These are phyloP conservation scores for Drosophila borborema DNA, from an alignment of 2,888 invertebrate genomes.

Conservation along the genomic window DNA sequence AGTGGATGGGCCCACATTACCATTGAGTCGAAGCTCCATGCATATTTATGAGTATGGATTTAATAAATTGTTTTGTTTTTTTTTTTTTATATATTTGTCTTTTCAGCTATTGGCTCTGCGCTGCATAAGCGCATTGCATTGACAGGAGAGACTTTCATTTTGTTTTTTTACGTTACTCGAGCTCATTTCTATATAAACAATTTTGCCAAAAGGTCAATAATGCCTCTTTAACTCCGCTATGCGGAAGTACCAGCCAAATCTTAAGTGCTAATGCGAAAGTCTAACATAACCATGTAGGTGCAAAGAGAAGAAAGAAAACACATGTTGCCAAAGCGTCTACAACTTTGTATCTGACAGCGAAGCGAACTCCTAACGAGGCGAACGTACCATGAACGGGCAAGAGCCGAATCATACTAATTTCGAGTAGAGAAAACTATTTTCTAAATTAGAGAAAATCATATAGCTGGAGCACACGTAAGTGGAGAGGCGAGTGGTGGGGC, in stretches of 20 bases:
- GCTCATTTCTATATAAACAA: neutral
- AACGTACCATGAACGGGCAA: constrained; percentile 57
- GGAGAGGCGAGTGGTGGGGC: constrained; percentile 2
- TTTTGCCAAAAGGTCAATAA: neutral
- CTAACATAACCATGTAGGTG: constrained; percentile 43
- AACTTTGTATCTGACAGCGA: constrained; percentile 29
- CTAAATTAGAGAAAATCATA: constrained; percentile 77
- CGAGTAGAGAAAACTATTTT: constrained; percentile 62
- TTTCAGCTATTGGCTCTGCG: constrained; percentile 4
- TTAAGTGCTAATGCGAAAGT: constrained; percentile 10
- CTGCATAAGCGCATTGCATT: constrained; percentile 14
- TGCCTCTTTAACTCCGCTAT: constrained; percentile 14
- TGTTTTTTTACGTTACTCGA: constrained; percentile 24
- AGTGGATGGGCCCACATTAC: constrained; percentile 28
- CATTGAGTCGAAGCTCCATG: constrained; percentile 51
- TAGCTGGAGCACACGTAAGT: constrained; percentile 33
- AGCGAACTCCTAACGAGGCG: constrained; percentile 51
- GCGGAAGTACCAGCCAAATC: constrained; percentile 46
- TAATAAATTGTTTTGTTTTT: constrained; percentile 66
- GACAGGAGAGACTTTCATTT: constrained; percentile 31
- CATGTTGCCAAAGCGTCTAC: constrained; percentile 55
- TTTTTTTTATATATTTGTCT: constrained; percentile 44
- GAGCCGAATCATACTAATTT: constrained; percentile 69
- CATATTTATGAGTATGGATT: constrained; percentile 83
- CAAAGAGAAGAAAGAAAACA: constrained; percentile 53